A percentile compares a stretch with the other conserved stretches of the same genome.
phyloP scores from a whole-genome alignment of 1,140 invertebrate genomes.

The Drosophila burlai region DNA sequence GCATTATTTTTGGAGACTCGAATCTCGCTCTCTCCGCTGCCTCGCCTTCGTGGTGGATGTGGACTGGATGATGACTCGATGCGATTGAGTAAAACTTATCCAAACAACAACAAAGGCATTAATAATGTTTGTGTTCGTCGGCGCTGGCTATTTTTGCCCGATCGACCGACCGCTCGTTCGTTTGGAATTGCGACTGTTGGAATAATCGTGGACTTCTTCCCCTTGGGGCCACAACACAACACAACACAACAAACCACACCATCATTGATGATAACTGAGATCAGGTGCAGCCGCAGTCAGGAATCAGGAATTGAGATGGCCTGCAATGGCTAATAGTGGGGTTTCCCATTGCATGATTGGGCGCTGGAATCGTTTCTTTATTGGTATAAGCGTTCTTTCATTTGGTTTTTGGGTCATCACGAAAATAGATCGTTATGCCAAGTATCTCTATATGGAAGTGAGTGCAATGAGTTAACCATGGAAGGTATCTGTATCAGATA shows the following conservation, averaged over 20 bases:
- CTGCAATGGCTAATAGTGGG: slow-evolving; percentile 20
- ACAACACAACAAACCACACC: neutral
- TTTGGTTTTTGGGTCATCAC: slow-evolving; percentile 44
- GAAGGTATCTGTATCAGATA: neutral
- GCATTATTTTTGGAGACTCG: slow-evolving; percentile 50
- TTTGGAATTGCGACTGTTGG: slow-evolving; percentile 35
- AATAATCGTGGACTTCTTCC: slow-evolving; percentile 31
- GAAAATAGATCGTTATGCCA: slow-evolving; percentile 16
- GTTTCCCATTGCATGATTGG: slow-evolving; percentile 21
- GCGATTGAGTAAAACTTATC: slow-evolving; percentile 55
- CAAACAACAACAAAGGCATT: slow-evolving; percentile 53
- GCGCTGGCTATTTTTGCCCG: slow-evolving; percentile 48
- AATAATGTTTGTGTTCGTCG: slow-evolving; percentile 49
- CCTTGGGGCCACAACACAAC: neutral
- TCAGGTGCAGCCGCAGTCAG: slow-evolving; percentile 32
- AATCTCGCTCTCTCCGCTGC: slow-evolving; percentile 33
- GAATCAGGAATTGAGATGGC: slow-evolving; percentile 21
- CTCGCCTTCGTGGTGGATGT: slow-evolving; percentile 17
- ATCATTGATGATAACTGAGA: slow-evolving; percentile 33
- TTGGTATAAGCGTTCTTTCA: slow-evolving; percentile 15
- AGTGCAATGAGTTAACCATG: neutral
- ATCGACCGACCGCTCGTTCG: slow-evolving; percentile 12
- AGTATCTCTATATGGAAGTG: neutral
- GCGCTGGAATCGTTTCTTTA: slow-evolving; percentile 15
- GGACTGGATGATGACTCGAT: slow-evolving; percentile 46